Base-by-base conservation (phyloP, 2,113 vertebrate genomes). In the Setophaga coronata region DNA sequence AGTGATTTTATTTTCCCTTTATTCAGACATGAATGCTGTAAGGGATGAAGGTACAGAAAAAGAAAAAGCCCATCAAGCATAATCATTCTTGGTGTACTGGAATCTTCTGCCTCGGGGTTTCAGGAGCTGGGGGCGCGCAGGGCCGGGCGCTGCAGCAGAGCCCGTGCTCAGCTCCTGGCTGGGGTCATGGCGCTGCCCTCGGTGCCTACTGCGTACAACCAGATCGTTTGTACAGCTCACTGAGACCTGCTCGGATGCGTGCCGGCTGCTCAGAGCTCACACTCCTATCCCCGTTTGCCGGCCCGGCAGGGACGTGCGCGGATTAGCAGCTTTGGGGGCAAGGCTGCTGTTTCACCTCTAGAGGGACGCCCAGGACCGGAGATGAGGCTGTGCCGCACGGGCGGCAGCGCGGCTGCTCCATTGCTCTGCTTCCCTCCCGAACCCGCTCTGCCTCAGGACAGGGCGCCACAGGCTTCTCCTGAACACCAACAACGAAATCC, bases 291-390 rank as follows among this genome's bases (percentile, higher is more conserved):
- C 16, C 14, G 74, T 34, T 45, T 42, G 54, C 12, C 23, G 50
- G 3, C 9, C 65, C 4, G 15, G 51, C 60, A 29, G 36, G 33
- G n/a, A 38, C 40, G 47, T 17, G 29, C 56, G 33, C 38, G 51
- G 48, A 40, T 33, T 9, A 19, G 28, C 12, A 7, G 21, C 8
- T 73, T 5, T 53, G 89, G 45, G 80, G 74, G 47, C 81, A 48
- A 65, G 71, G 36, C 71, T 89, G 53, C 47, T 65, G n/a, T 87
- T 77, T 56, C 66, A 90, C 97, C 97, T 96, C 97, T 97, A 97
- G 97, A 96, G 97, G 97, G 97, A 97, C 93, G 95, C 92, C 97
- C 90, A 97, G 76, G 92, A 97, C 65, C 89, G 93, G 96, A 80
- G 90, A 96, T 97, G 80, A 79, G 87, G 38, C 40, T 43, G 40